Evolutionary conservation across 2,797 vertebrate genomes (phyloP).

Genomic region (Enteromius afrohamiltoni): DNA sequence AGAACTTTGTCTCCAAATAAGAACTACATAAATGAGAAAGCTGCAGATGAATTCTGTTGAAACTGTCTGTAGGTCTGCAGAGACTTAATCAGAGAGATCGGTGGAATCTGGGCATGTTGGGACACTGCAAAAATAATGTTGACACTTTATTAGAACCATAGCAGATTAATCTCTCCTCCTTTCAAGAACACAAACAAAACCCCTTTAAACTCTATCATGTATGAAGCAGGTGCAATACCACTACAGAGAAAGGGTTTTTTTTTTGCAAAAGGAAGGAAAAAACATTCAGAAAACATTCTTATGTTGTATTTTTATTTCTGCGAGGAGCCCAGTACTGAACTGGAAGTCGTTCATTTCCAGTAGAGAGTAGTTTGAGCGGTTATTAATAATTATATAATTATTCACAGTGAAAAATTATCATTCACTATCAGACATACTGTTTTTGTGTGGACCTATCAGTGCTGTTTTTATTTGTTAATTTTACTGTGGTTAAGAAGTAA

Average conservation of each 20-base stretch:
- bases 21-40: neutral
- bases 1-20: conserved; percentile 12
- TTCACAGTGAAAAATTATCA: neutral
- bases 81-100: conserved; percentile 62
- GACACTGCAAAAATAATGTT: conserved; percentile 65
- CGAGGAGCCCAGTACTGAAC: neutral
- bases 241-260: too few species aligned
- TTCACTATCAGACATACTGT: too few species aligned
- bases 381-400: neutral
- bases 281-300: neutral
- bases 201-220: neutral
- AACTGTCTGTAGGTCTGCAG: neutral
- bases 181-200: conserved; percentile 10
- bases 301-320: neutral
- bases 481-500: neutral
- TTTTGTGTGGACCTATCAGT: neutral
- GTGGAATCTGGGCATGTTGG: conserved; percentile 65
- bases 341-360: neutral
- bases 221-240: conserved; percentile 20
- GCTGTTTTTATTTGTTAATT: neutral
- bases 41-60: neutral
- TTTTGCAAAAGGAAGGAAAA: neutral
- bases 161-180: conserved; percentile 17
- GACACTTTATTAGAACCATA: conserved; percentile 46
- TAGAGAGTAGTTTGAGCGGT: neutral